Conservation (phyloP, 2,888 invertebrate genomes). For the Agrochola circellaris region DNA sequence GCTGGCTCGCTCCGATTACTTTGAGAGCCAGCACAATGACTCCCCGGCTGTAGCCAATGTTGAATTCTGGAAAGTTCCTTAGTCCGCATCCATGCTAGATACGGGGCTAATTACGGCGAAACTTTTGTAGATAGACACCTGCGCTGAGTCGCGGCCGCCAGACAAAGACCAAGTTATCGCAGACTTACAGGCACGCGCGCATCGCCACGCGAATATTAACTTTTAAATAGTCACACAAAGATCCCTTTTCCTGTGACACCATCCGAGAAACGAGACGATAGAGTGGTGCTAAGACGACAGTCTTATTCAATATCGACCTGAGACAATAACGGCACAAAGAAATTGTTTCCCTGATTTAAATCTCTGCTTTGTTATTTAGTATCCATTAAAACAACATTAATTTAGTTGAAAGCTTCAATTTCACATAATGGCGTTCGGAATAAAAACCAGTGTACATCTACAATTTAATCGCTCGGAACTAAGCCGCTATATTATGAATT, state of each 20-base stretch:
- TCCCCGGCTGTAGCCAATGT: conserved; percentile 87
- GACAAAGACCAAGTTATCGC: conserved; percentile 90
- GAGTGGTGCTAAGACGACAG: conserved; percentile 79
- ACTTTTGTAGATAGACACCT: conserved; percentile 91
- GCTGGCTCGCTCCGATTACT: conserved; percentile 84
- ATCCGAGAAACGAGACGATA: conserved; percentile 72
- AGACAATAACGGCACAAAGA: conserved; percentile 77
- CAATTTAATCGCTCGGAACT: conserved; percentile 61
- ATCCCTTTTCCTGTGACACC: conserved; percentile 71
- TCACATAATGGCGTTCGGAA: conserved; percentile 53
- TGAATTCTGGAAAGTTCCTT: conserved; percentile 88
- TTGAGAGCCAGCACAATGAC: conserved; percentile 88
- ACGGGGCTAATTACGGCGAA: conserved; percentile 89
- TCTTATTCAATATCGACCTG: conserved; percentile 83
- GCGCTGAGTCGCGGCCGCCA: conserved; percentile 86
- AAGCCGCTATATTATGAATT: conserved; percentile 68
- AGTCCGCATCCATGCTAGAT: conserved; percentile 88
- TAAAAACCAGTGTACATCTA: conserved; percentile 55
- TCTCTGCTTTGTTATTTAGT: conserved; percentile 71
- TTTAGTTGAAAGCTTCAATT: conserved; percentile 71
- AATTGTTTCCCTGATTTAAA: conserved; percentile 76
- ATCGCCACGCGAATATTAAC: conserved; percentile 75
- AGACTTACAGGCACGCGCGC: conserved; percentile 83
- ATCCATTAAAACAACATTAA: conserved; percentile 72
- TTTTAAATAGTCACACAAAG: conserved; percentile 72